phyloP scores from a whole-genome alignment of 2,113 vertebrate species.

The Edolisoma coerulescens region DNA sequence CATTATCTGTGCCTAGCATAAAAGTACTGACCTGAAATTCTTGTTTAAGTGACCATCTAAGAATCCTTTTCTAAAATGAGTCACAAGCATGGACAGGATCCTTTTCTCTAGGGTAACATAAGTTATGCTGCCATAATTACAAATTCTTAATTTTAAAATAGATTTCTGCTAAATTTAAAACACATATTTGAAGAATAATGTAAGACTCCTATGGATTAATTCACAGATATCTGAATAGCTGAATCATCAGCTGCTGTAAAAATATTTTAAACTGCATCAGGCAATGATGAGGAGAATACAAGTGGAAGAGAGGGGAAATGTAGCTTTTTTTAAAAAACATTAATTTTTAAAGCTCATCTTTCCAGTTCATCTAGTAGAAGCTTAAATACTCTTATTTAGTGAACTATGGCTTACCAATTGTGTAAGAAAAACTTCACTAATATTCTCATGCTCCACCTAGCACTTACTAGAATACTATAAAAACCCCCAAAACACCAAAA shows the following conservation, averaged over 20 bases:
- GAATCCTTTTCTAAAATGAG: background rate
- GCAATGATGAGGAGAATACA: background rate
- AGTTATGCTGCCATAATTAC: background rate
- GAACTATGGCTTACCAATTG: background rate
- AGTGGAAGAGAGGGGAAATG: background rate
- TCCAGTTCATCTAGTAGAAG: background rate
- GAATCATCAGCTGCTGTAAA: background rate
- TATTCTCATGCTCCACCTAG: background rate
- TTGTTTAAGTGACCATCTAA: conserved; percentile 36
- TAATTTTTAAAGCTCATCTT: background rate
- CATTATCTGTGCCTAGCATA: background rate
- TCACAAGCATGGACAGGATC: background rate
- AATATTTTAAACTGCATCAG: background rate
- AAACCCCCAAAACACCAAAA: fast-evolving
- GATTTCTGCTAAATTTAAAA: background rate
- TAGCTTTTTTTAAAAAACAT: background rate
- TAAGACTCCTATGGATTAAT: background rate
- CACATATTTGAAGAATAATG: background rate
- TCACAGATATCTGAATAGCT: background rate
- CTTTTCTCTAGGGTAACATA: background rate
- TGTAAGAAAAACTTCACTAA: background rate
- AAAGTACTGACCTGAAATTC: conserved; percentile 26
- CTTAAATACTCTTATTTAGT: background rate
- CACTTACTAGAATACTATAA: background rate
- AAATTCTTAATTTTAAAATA: background rate